Percentiles rank a stretch among this genome's conserved stretches.
phyloP scores from a whole-genome alignment of 2,113 vertebrate species.

The Erythrocercus mccallii region DNA sequence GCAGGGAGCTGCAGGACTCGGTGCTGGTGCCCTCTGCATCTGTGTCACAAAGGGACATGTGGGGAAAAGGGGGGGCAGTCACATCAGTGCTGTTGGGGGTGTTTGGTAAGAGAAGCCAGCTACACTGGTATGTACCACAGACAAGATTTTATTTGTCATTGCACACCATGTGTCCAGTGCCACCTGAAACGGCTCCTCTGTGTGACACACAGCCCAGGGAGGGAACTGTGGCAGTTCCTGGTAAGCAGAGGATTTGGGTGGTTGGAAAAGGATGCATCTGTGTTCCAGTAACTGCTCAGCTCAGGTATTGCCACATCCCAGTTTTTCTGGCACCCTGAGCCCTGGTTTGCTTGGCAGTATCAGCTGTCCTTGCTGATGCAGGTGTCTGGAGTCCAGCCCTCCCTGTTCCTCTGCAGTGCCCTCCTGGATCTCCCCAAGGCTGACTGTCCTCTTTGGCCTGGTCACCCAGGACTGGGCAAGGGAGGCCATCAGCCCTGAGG shows the following conservation, averaged over 20 bases:
- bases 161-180: background rate
- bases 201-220: accelerated
- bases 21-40: background rate
- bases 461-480: background rate
- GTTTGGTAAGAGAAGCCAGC: background rate
- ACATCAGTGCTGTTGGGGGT: background rate
- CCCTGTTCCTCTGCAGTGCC: background rate
- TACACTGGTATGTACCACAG: background rate
- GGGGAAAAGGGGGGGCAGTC: background rate
- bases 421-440: accelerated
- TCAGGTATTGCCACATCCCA: background rate
- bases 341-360: background rate
- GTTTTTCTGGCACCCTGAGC: background rate
- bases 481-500: background rate
- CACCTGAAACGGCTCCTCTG: background rate
- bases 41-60: background rate
- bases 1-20: background rate
- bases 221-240: background rate
- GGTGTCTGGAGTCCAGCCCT: background rate
- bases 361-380: background rate
- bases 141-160: background rate
- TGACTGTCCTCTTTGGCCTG: background rate
- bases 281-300: background rate
- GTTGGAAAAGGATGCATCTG: background rate
- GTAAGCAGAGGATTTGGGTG: background rate